A percentile compares a stretch with the other conserved stretches of the same genome.
Conservation (phyloP, 2,888 invertebrate genomes). For the Eueremaeus valkanovi region DNA sequence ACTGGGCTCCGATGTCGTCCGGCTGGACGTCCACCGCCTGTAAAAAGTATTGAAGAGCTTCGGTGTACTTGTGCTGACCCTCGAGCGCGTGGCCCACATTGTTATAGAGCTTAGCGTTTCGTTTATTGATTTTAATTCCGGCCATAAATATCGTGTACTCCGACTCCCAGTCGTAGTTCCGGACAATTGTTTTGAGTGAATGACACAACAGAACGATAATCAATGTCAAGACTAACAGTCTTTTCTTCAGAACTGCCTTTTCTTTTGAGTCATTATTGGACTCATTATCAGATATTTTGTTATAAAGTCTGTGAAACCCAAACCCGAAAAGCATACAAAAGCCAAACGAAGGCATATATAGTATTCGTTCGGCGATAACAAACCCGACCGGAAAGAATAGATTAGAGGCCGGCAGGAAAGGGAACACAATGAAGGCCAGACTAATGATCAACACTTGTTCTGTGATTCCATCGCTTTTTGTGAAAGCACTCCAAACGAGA, state of each 20-base stretch:
- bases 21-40: conserved; percentile 88
- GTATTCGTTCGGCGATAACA: conserved; percentile 89
- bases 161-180: conserved; percentile 89
- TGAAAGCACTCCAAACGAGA: conserved; percentile 49
- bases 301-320: conserved; percentile 62
- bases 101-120: conserved; percentile 93
- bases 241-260: conserved; percentile 49
- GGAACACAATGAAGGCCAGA: conserved; percentile 77
- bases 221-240: conserved; percentile 60
- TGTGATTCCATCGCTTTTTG: conserved; percentile 58
- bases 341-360: conserved; percentile 97
- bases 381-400: conserved; percentile 97
- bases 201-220: conserved; percentile 68
- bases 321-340: conserved; percentile 88
- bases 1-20: conserved; percentile 63
- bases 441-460: conserved; percentile 69
- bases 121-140: conserved; percentile 72
- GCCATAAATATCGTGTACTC: conserved; percentile 93
- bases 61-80: conserved; percentile 63
- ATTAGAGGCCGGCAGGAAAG: conserved; percentile 93
- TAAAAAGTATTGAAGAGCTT: conserved; percentile 84
- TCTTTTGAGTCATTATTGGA: conserved; percentile 6
- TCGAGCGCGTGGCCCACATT: conserved; percentile 95
- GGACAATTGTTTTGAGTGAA: conserved; percentile 74
- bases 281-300: conserved; percentile 21